Base-by-base conservation (phyloP, 35 echinoderm and acorn worm species). In the Heliocidaris erythrogramma region DNA sequence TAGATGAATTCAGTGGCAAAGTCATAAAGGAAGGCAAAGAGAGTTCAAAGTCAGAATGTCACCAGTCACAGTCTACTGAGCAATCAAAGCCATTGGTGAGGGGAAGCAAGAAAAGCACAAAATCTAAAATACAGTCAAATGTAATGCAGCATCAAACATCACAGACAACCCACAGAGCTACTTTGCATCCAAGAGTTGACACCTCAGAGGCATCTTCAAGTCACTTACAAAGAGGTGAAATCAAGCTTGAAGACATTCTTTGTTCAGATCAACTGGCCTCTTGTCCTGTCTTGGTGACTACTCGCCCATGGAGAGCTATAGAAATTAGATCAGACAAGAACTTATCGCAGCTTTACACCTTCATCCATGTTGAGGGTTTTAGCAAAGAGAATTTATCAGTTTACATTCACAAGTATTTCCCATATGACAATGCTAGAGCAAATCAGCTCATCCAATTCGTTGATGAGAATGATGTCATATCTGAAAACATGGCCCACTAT, bases 1-100 rank as follows among this genome's bases (percentile, higher is more conserved):
- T 91, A 32, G 89, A 91, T 30, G 89, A 91, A 35, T 32, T 91
- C 32, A 16, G 16, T 35, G 89, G 89, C 31, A 91, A 91, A 56
- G 14, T 56, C 52, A 56, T 56, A 14, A 56, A 56, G 52, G 14
- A 42, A 42, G 35, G 35, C 3, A 3, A 42, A 42, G 35, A 42
- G 35, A 42, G 35, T 42, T 42, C 35, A 42, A 42, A 42, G 35
- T 42, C 35, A 42, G 35, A 42, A 42, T 42, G 35, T 42, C 35
- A 42, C 35, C 35, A 42, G 35, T 42, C 35, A 42, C 35, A 42
- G 35, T 42, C 35, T 42, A 42, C 35, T 42, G 35, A 42, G 0
- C 35, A 42, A 42, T 42, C 35, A 42, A 42, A 42, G 35, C 35
- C 35, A 42, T 42, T 42, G 35, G 35, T 42, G 35, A 42, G 35